Percentiles rank a stretch among this genome's conserved stretches.
Conservation (phyloP, 2,888 invertebrate genomes). For the Leptinotarsa juncta region DNA sequence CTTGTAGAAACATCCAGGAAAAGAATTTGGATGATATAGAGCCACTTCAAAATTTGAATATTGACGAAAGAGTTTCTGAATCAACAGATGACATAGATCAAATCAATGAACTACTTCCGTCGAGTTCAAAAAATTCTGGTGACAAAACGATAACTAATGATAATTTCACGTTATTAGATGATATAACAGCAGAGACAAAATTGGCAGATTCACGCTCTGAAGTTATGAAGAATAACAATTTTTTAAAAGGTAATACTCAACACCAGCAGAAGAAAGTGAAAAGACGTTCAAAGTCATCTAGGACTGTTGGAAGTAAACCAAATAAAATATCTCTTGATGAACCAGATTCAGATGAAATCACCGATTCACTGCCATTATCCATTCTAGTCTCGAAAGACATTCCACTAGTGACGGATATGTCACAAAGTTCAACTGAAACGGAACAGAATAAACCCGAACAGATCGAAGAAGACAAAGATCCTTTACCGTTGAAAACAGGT, state of each 20-base stretch:
- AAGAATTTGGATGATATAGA: no score
- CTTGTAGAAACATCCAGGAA: neutral
- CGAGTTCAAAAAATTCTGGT: no score
- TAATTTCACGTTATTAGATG: neutral
- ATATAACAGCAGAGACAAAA: neutral
- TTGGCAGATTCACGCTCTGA: neutral
- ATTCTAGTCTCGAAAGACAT: constrained; percentile 5
- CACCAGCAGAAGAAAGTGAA: neutral
- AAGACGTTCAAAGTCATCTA: neutral
- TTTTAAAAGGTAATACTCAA: neutral
- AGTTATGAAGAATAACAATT: neutral
- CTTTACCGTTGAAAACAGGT: neutral
- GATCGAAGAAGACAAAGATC: neutral
- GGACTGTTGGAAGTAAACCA: neutral
- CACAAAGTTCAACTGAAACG: neutral
- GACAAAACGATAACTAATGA: no score
- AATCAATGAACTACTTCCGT: no score
- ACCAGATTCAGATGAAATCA: neutral
- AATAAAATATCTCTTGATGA: neutral
- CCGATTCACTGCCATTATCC: constrained; percentile 6
- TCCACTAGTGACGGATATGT: neutral
- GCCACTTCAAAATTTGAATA: no score
- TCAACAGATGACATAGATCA: no score
- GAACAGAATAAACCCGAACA: neutral
- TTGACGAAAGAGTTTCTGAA: no score